Evolutionary conservation across 2,113 vertebrate genomes (phyloP).

Genomic region (Platysternon megacephalum): DNA sequence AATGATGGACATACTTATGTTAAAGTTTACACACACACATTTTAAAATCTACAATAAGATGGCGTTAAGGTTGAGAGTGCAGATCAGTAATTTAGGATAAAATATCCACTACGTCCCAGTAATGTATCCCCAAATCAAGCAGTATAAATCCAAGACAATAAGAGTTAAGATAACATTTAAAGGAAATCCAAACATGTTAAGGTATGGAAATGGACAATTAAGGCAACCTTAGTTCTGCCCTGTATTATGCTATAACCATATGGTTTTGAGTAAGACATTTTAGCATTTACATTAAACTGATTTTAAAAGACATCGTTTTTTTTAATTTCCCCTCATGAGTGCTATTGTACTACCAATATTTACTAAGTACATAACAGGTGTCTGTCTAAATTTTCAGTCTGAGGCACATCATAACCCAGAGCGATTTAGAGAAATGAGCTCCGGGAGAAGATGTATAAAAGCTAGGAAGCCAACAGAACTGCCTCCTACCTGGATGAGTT

Average conservation of each 20-base stretch:
- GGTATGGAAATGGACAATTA: fast-evolving
- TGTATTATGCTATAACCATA: not conserved
- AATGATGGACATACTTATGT: not conserved
- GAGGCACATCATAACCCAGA: not conserved
- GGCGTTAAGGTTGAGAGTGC: not conserved
- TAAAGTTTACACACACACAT: not conserved
- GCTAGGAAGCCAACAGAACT: fast-evolving
- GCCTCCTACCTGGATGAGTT: conserved; percentile 61
- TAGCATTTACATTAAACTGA: not conserved
- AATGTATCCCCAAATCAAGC: not conserved
- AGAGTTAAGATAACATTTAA: not conserved
- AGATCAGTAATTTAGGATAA: fast-evolving
- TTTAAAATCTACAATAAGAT: not conserved
- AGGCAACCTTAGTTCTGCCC: not conserved
- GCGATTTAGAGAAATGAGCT: not conserved
- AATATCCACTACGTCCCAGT: not conserved
- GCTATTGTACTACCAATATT: fast-evolving
- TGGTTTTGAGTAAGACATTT: fast-evolving
- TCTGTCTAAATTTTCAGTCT: not conserved
- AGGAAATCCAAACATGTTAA: not conserved
- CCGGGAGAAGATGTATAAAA: fast-evolving
- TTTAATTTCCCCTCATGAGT: not conserved
- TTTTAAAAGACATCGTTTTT: not conserved
- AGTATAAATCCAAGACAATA: not conserved
- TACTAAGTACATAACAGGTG: no score